phyloP scores from a whole-genome alignment of 2,888 invertebrate species.

The Timandra comae region DNA sequence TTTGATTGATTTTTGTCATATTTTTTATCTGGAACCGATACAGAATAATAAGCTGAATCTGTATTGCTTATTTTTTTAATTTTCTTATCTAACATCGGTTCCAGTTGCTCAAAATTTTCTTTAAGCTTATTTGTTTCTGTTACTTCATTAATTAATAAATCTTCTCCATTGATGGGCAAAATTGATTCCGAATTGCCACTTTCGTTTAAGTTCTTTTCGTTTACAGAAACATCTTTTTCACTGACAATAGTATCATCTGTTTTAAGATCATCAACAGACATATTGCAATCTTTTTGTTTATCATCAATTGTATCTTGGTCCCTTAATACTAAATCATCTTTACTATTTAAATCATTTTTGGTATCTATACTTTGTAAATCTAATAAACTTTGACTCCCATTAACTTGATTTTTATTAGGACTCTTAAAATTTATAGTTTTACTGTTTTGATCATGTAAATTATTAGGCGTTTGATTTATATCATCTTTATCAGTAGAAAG shows the following conservation, averaged over 20 bases:
- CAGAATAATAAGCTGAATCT: no score
- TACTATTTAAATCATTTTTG: constrained; percentile 2
- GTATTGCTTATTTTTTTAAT: background rate
- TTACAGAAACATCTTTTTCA: background rate
- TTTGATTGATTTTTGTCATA: background rate
- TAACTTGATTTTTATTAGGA: no score
- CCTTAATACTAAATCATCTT: background rate
- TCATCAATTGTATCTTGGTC: no score
- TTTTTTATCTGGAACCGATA: background rate
- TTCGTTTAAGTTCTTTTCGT: constrained; percentile 7
- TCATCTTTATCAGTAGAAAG: no score
- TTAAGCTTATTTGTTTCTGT: no score
- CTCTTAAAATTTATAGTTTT: no score
- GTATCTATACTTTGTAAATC: background rate
- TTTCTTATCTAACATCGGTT: background rate
- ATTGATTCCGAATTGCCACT: constrained; percentile 15
- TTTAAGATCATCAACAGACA: constrained; percentile 15
- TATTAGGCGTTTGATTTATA: no score
- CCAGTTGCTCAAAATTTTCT: no score
- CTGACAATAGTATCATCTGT: constrained; percentile 2
- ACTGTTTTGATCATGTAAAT: no score
- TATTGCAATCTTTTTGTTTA: no score
- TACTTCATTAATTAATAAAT: no score
- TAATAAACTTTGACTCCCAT: no score
- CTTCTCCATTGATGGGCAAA: constrained; percentile 2